Evolutionary conservation across 2,797 vertebrate genomes (phyloP).

Genomic region (Sebastolobus altivelis): DNA sequence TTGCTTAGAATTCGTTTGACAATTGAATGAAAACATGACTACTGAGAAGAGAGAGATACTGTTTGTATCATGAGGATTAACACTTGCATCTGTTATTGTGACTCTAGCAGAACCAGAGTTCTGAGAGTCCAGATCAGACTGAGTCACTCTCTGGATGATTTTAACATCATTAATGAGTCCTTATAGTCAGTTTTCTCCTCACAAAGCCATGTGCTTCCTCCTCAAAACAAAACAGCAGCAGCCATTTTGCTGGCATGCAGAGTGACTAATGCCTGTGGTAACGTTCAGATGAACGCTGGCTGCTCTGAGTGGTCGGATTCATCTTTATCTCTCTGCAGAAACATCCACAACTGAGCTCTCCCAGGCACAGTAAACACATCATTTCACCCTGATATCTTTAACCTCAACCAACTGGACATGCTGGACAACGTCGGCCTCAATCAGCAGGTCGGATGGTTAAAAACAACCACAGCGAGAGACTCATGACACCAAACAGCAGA

Average conservation of each 20-base stretch:
- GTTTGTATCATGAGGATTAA: background rate
- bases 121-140: too few relatives aligned
- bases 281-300: conserved; percentile 42
- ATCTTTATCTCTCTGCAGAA: conserved; percentile 28
- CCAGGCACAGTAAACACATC: too few relatives aligned
- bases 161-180: background rate
- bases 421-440: background rate
- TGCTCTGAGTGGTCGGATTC: conserved; percentile 45
- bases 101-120: too few relatives aligned
- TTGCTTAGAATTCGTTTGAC: too few relatives aligned
- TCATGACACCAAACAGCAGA: background rate
- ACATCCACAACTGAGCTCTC: conserved; percentile 1
- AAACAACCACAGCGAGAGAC: background rate
- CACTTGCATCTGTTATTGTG: background rate
- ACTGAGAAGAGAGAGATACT: too few relatives aligned
- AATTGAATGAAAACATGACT: background rate
- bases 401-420: background rate
- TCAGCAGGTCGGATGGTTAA: background rate
- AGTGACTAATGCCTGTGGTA: conserved; percentile 68
- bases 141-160: background rate
- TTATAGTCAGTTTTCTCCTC: background rate
- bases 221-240: conserved; percentile 24
- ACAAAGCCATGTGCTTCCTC: conserved; percentile 42
- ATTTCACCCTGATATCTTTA: background rate
- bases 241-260: conserved; percentile 70